Evolutionary conservation across 2,797 vertebrate genomes (phyloP).

Genomic region (Lagorchestes hirsutus): DNA sequence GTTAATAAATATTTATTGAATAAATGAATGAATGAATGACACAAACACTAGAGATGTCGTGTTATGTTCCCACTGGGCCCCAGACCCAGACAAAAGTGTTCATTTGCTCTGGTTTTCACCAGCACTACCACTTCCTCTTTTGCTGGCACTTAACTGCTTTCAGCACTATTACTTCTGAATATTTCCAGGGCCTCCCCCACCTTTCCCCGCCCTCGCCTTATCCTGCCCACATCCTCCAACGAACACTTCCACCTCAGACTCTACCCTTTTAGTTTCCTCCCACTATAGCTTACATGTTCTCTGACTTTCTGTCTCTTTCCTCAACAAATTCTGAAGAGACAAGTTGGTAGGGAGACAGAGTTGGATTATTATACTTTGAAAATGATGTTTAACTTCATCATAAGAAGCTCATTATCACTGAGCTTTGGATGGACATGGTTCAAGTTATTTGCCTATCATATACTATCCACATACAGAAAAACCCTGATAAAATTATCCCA

Average conservation of each 20-base stretch:
- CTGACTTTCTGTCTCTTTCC: slow-evolving; percentile 25
- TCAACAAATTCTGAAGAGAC: not conserved
- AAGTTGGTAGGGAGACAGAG: not conserved
- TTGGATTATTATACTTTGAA: not conserved
- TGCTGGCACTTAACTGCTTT: not conserved
- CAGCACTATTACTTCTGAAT: not conserved
- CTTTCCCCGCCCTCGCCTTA: not conserved
- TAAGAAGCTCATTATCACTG: slow-evolving; percentile 6
- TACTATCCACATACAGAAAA: not conserved
- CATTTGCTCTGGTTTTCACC: not conserved
- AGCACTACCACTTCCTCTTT: not conserved
- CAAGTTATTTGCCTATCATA: slow-evolving; percentile 7
- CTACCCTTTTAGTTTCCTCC: not conserved
- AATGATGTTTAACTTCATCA: not conserved
- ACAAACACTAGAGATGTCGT: not conserved
- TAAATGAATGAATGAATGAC: not conserved
- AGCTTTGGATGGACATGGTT: slow-evolving; percentile 33
- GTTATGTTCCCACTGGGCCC: not conserved
- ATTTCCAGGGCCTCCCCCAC: not conserved
- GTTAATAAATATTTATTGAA: not conserved
- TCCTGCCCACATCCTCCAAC: not conserved
- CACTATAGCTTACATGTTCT: not conserved
- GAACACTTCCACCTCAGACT: not conserved
- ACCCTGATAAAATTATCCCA: not conserved
- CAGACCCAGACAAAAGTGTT: not conserved